A percentile compares a stretch with the other conserved stretches of the same genome.
phyloP scores from a whole-genome alignment of 2,888 invertebrate species.

The Nephrotoma flavescens region DNA sequence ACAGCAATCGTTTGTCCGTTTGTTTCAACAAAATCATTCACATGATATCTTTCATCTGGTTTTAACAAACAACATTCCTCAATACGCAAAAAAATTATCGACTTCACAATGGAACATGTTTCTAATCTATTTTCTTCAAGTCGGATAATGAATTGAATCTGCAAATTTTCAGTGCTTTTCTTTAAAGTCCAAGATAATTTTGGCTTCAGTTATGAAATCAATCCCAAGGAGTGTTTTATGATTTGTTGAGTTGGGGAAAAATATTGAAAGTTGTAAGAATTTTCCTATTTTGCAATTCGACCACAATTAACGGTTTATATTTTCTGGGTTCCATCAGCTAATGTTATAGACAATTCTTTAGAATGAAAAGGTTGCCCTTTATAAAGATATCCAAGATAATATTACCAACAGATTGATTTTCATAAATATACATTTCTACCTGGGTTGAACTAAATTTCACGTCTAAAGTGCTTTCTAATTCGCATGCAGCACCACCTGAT shows the following conservation, averaged over 20 bases:
- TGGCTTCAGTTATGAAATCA: slow-evolving; percentile 15
- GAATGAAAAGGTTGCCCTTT: background rate
- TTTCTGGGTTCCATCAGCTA: slow-evolving; percentile 9
- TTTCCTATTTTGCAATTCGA: slow-evolving; percentile 8
- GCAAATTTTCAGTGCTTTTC: slow-evolving; percentile 14
- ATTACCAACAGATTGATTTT: no score
- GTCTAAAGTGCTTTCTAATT: no score
- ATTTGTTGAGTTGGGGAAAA: slow-evolving; percentile 12
- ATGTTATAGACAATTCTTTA: slow-evolving; percentile 5
- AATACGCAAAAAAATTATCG: background rate
- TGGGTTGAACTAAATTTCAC: background rate
- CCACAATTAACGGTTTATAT: slow-evolving; percentile 7
- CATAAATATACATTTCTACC: no score
- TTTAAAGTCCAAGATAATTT: slow-evolving; percentile 17
- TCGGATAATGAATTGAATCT: background rate
- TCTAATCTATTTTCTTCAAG: background rate
- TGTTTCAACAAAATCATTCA: background rate
- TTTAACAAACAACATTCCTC: background rate
- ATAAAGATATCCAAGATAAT: no score
- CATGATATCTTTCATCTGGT: background rate
- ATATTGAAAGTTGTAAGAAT: slow-evolving; percentile 15
- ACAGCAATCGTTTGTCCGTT: background rate
- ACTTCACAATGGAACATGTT: background rate
- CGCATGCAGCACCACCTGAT: no score
- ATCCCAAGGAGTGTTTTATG: slow-evolving; percentile 10